Conservation (phyloP, 2,888 invertebrate species). For the Crematogaster levior region DNA sequence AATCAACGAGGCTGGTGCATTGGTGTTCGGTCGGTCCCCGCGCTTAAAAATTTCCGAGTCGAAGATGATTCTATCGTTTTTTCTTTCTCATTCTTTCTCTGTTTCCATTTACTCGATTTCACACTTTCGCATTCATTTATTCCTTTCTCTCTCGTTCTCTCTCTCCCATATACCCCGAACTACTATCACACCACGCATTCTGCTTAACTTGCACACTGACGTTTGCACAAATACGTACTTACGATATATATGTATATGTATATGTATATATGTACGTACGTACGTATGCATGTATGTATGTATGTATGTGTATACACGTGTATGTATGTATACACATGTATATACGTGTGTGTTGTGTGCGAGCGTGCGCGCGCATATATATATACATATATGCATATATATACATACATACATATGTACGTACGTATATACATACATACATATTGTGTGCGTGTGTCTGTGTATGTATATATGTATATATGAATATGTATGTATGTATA, state of each 20-base stretch:
- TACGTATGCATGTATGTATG: too few relatives aligned
- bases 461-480: conserved; percentile 81
- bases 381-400: conserved; percentile 81
- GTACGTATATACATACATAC: conserved; percentile 84
- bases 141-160: conserved; percentile 39
- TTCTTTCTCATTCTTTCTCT: conserved; percentile 28
- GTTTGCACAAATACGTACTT: conserved; percentile 83
- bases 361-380: too few relatives aligned
- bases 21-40: conserved; percentile 74
- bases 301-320: too few relatives aligned
- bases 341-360: too few relatives aligned
- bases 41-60: conserved; percentile 70
- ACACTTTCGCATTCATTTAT: conserved; percentile 57
- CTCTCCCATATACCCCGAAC: conserved; percentile 17
- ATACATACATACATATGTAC: conserved; percentile 82
- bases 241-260: conserved; percentile 83
- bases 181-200: conserved; percentile 60
- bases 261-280: conserved; percentile 77
- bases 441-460: too few relatives aligned
- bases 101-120: conserved; percentile 54
- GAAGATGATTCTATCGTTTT: conserved; percentile 55
- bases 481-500: conserved; percentile 58
- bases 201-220: conserved; percentile 71
- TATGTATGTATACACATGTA: conserved; percentile 60
- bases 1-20: conserved; percentile 67